Base-by-base conservation (phyloP, 1,140 invertebrate genomes). In the Lethocerus indicus region DNA sequence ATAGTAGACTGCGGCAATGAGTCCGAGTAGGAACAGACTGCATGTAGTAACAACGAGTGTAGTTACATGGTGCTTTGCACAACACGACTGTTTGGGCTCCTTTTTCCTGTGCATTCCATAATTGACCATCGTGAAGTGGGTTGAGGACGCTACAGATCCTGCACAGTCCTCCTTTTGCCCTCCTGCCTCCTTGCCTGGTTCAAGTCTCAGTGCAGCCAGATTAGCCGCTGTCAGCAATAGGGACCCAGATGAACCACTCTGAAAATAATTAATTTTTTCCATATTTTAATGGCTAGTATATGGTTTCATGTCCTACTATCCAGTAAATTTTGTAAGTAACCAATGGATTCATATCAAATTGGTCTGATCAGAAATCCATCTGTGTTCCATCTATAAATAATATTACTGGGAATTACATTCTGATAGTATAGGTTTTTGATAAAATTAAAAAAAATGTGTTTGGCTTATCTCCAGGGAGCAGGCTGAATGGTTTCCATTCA, bases 121-220 rank as follows among this genome's bases (percentile, higher is more conserved):
- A 60, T 85, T 84, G 39, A 87, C 75, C 35, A 87, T 80, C 4
- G 83, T 87, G 61, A 87, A 87, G 64, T 87, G 82, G 48, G 81
- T 86, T 49, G 81, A 86, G 63, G 81, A 85, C 25, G 82, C 82
- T 49, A 84, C 69, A n/a, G 82, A 86, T 20, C 71, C 70, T 28
- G 73, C 72, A 57, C 84, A 81, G 44, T 71, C 60, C 35, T 53
- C 44, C 32, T 57, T 57, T 57, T 49, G 64, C 60, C 57, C 67
- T 65, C 35, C 62, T 57, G 40, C 56, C 57, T 54, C 63, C 64
- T 51, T 60, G 60, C 57, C 58, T 64, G 37, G 71, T 68, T 53
- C 73, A 69, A 61, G 79, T 71, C 60, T 81, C 70, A 75, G 65
- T 27, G 67, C 71, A 39, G 72, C 71, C 60, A 85, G 66, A 64